Percentiles rank a stretch among this genome's conserved stretches.
These are phyloP conservation scores for Micoletzkya japonica DNA, from an alignment of 2,888 invertebrate genomes.

Conservation along the genomic window DNA sequence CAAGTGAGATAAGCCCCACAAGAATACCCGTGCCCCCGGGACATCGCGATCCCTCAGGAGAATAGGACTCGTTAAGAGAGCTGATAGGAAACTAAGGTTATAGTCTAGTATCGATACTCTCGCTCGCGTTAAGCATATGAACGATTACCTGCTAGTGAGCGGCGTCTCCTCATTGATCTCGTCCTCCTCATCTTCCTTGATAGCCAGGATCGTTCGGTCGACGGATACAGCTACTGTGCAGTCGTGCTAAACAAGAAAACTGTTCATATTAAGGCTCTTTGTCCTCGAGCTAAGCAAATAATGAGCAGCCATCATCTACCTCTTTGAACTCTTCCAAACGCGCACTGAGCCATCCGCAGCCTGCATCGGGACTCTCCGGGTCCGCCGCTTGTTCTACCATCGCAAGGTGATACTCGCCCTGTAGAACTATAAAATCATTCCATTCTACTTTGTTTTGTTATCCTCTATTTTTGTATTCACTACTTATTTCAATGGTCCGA, in stretches of 20 bases:
- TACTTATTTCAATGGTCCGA: too few relatives aligned
- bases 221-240: constrained; percentile 11
- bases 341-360: neutral
- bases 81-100: too few relatives aligned
- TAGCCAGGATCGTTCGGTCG: constrained; percentile 5
- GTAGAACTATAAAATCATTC: neutral
- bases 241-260: neutral
- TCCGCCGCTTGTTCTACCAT: constrained; percentile 24
- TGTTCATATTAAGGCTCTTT: neutral
- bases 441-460: too few relatives aligned
- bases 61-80: too few relatives aligned
- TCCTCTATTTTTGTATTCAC: too few relatives aligned
- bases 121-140: too few relatives aligned
- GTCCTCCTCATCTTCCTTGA: neutral
- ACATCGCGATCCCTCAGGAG: too few relatives aligned
- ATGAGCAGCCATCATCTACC: neutral
- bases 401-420: constrained; percentile 37
- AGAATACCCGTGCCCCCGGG: neutral
- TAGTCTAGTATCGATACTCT: too few relatives aligned
- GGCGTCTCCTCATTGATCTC: neutral
- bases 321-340: neutral
- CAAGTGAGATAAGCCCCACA: constrained; percentile 31
- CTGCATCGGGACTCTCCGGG: neutral
- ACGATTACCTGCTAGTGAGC: constrained; percentile 4
- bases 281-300: neutral